A percentile compares a stretch with the other conserved stretches of the same genome.
Conservation (phyloP, 1,140 invertebrate genomes). For the Arion vulgaris region DNA sequence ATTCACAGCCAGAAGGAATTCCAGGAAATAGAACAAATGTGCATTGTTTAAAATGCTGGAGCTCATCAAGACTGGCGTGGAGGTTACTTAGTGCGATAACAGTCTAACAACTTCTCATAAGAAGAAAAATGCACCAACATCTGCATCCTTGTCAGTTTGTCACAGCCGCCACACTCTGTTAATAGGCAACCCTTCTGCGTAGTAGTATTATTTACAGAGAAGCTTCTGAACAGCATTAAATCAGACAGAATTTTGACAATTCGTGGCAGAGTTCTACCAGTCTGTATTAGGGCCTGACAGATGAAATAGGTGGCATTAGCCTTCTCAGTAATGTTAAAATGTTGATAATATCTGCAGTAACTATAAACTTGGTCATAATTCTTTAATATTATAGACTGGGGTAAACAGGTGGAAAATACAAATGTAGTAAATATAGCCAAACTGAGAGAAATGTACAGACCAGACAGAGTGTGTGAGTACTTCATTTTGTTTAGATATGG, state of each 20-base stretch:
- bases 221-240: background rate
- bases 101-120: background rate
- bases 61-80: too few relatives aligned
- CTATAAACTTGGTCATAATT: background rate
- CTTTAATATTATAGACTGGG: too few relatives aligned
- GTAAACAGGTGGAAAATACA: background rate
- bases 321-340: background rate
- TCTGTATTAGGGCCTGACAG: conserved; percentile 8
- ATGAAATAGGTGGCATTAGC: conserved; percentile 33
- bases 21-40: too few relatives aligned
- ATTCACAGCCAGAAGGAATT: too few relatives aligned
- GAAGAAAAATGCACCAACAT: background rate
- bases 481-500: background rate
- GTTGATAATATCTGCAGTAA: background rate
- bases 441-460: background rate
- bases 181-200: too few relatives aligned
- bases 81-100: too few relatives aligned
- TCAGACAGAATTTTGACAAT: background rate
- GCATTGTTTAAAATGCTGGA: too few relatives aligned
- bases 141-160: too few relatives aligned
- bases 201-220: too few relatives aligned
- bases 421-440: background rate
- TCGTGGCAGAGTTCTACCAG: background rate
- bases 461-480: background rate
- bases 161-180: too few relatives aligned